Conservation (phyloP, 2,797 vertebrate genomes). For the Loriculus beryllinus region DNA sequence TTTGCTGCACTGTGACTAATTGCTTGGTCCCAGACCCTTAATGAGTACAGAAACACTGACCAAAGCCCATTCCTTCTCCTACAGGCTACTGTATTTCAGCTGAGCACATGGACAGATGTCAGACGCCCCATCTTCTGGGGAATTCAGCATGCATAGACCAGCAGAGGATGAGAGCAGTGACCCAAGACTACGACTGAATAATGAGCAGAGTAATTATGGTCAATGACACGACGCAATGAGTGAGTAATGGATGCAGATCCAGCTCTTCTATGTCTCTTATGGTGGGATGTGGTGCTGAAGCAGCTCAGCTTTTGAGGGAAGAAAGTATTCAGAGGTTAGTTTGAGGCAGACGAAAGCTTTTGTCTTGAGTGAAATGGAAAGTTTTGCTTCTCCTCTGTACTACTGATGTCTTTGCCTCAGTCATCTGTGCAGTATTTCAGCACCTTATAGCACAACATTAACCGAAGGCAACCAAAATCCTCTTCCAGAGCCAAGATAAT, state of each 20-base stretch:
- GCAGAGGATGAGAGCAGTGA: neutral
- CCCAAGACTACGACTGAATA: neutral
- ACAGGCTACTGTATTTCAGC: neutral
- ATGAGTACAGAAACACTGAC: neutral
- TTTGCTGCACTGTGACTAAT: neutral
- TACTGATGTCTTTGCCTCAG: neutral
- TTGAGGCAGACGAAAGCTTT: neutral
- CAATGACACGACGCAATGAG: neutral
- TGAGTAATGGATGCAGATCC: neutral
- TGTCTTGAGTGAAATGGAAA: slow-evolving; percentile 8
- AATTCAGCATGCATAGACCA: neutral
- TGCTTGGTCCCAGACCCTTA: neutral
- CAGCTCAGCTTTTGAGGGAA: slow-evolving; percentile 13
- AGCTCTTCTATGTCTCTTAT: neutral
- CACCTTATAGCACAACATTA: neutral
- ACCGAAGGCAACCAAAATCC: neutral
- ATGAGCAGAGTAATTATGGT: neutral
- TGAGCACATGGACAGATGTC: neutral
- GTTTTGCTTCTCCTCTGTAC: neutral
- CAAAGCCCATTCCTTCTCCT: neutral
- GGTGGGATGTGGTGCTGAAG: neutral
- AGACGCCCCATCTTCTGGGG: neutral
- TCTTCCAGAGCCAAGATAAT: neutral
- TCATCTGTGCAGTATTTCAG: neutral
- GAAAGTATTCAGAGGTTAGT: neutral